Base-by-base conservation (phyloP, 2,797 vertebrate genomes). In the Sylvia borin region DNA sequence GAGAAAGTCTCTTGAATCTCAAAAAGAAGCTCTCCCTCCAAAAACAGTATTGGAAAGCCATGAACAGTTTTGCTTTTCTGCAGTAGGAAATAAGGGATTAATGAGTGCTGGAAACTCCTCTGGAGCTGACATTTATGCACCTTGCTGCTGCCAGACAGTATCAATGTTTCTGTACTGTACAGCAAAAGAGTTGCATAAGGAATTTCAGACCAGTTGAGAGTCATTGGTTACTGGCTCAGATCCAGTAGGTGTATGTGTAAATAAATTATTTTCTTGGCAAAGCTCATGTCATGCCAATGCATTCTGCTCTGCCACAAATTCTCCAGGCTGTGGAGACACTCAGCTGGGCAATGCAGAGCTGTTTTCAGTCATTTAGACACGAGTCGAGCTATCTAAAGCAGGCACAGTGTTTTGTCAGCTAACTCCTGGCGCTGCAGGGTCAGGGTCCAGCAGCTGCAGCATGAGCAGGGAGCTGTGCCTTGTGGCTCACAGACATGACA, bases 381-480 rank as follows among this genome's bases (percentile, higher is more conserved):
- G 5, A 78, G 9, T 15, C 21, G 34, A 79, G 27, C 2, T 2
- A 22, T 1, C 16, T 24, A 12, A 24, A 50, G 62, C 15, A 43
- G 48, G 27, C 11, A 25, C 10, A 9, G 12, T 5, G 12, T 14
- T 42, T 8, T 50, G 24, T 10, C 40, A 48, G 65, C 20, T 12
- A 4, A 38, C 8, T 11, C 19, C 20, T 61, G 65, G 4, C 22
- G 55, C 40, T 11, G 58, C 53, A 68, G 64, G 14, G 34, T 20
- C 51, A 42, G 48, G 75, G 45, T 34, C 57, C 29, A 24, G 38
- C 43, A 34, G 50, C 25, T 20, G 20, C 61, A 45, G 71, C 55
- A 3, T 1, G 1, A 73, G 54, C 68, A 9, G 12, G 0, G 17
- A 20, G 29, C 1, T 10, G 2, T 45, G 50, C 43, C 50, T 3